Percentiles rank a stretch among this genome's conserved stretches.
phyloP scores from a whole-genome alignment of 2,797 vertebrate genomes.

The Rhinoraja longicauda region DNA sequence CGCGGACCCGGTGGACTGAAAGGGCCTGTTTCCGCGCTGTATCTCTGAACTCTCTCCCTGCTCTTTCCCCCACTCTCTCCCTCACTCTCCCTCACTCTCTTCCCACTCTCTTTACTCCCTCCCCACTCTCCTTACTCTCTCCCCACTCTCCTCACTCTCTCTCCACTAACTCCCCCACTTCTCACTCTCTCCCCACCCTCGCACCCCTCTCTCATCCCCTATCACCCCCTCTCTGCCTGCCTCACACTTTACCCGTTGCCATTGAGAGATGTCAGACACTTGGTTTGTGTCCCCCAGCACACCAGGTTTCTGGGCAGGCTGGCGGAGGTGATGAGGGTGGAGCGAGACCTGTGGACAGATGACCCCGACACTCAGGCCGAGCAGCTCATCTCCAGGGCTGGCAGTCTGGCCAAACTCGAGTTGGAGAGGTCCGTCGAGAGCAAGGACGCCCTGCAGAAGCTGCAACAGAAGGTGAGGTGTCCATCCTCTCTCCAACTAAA shows the following conservation, averaged over 20 bases:
- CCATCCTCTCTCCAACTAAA: too few relatives aligned
- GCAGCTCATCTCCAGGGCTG: slow-evolving; percentile 40
- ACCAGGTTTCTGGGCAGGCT: slow-evolving; percentile 41
- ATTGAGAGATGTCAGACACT: not conserved
- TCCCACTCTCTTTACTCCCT: too few relatives aligned
- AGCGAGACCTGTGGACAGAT: slow-evolving; percentile 39
- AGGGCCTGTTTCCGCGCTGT: too few relatives aligned
- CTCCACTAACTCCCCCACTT: too few relatives aligned
- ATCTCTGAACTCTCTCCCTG: too few relatives aligned
- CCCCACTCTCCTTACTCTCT: accelerated
- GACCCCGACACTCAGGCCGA: slow-evolving; percentile 39
- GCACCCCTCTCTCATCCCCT: too few relatives aligned
- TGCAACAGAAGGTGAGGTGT: slow-evolving; percentile 41
- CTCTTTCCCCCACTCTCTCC: too few relatives aligned
- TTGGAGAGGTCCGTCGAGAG: slow-evolving; percentile 15
- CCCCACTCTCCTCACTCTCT: too few relatives aligned
- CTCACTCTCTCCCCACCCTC: too few relatives aligned
- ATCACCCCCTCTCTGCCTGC: not conserved
- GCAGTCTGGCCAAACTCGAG: slow-evolving; percentile 39
- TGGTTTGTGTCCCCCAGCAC: slow-evolving; percentile 38
- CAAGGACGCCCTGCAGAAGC: slow-evolving; percentile 41
- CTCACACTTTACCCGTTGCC: not conserved
- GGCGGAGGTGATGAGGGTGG: slow-evolving; percentile 39
- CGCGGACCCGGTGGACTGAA: too few relatives aligned
- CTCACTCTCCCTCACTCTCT: too few relatives aligned